These are phyloP conservation scores for Zapornia atra DNA, from an alignment of 2,113 vertebrate species.

Conservation along the genomic window DNA sequence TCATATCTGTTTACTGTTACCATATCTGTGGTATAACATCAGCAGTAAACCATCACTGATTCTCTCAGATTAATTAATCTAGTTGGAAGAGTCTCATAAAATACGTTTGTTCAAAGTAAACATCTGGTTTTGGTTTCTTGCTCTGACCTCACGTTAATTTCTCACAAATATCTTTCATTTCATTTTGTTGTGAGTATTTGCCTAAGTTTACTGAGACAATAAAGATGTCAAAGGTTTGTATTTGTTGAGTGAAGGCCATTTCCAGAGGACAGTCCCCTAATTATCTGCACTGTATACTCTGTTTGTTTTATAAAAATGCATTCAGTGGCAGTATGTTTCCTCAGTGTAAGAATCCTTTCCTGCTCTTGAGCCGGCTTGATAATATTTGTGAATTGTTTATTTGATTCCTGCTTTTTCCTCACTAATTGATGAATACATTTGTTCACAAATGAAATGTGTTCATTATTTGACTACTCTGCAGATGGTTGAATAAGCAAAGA, in stretches of 20 bases:
- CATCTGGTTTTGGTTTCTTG: slow-evolving; percentile 37
- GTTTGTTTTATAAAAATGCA: not conserved
- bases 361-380: not conserved
- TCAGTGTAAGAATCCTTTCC: not conserved
- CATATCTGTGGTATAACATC: slow-evolving; percentile 5
- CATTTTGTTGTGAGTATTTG: not conserved
- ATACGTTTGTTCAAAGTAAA: slow-evolving; percentile 40
- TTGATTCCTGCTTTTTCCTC: not conserved
- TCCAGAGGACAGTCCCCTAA: not conserved
- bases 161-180: not conserved
- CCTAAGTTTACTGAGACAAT: not conserved
- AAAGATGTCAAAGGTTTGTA: not conserved
- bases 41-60: not conserved
- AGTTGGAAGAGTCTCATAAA: slow-evolving; percentile 46
- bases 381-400: not conserved
- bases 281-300: not conserved
- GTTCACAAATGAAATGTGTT: not conserved
- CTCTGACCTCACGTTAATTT: not conserved
- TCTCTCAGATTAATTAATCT: slow-evolving; percentile 63
- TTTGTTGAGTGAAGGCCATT: not conserved
- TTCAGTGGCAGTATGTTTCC: not conserved
- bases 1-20: slow-evolving; percentile 25
- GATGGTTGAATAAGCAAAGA: not conserved
- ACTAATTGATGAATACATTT: slow-evolving; percentile 8
- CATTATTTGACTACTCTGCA: not conserved